Evolutionary conservation across 2,888 invertebrate species (phyloP).

Genomic region (Eretmocerus hayati): DNA sequence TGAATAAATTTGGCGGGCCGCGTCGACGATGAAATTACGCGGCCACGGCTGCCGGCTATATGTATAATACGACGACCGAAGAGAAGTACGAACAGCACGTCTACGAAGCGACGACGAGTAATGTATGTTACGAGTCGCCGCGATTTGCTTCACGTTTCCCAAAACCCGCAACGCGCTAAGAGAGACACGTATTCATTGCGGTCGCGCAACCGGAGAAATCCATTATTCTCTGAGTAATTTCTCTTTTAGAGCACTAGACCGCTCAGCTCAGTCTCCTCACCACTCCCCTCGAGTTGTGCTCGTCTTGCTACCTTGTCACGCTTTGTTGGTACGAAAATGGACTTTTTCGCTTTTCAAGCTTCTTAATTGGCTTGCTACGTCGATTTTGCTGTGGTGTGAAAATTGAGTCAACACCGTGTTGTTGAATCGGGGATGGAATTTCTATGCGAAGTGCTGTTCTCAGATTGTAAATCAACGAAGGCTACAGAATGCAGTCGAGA

Average conservation of each 20-base stretch:
- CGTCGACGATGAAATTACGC: conserved; percentile 34
- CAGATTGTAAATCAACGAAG: no score
- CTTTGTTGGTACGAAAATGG: no score
- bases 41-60: not conserved
- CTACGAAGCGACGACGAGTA: conserved; percentile 11
- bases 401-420: no score
- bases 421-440: no score
- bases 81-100: no score
- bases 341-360: not conserved
- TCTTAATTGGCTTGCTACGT: not conserved
- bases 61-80: not conserved
- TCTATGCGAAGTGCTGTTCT: no score
- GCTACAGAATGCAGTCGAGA: no score
- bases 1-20: conserved; percentile 42
- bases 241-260: not conserved
- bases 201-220: conserved; percentile 1
- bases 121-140: conserved; percentile 17
- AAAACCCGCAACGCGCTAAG: no score
- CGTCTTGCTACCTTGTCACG: not conserved
- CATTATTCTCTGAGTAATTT: conserved; percentile 11
- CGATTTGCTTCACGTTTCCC: conserved; percentile 15
- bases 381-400: no score
- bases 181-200: conserved; percentile 4
- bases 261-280: not conserved
- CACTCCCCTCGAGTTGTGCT: not conserved